Evolutionary conservation across 1,140 invertebrate genomes (phyloP).

Genomic region (Prorops nasuta): DNA sequence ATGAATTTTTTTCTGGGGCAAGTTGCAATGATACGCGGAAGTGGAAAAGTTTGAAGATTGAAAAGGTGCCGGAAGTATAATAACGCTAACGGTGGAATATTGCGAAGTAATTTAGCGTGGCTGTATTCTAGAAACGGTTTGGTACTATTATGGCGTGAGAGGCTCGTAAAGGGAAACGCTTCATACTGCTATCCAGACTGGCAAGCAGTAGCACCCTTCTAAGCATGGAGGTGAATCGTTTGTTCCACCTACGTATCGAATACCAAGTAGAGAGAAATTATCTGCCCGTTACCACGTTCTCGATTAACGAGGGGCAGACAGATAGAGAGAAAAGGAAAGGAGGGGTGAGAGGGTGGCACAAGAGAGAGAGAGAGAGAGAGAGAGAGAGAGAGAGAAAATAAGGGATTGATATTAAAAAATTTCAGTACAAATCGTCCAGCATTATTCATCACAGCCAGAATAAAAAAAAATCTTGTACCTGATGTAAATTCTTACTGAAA

Average conservation of each 20-base stretch:
- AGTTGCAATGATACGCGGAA: no score
- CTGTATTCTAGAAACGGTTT: not conserved
- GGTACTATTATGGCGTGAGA: not conserved
- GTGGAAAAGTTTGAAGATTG: no score
- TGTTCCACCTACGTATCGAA: not conserved
- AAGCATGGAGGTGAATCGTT: not conserved
- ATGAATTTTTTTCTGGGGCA: no score
- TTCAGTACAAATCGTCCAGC: no score
- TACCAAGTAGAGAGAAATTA: conserved; percentile 7
- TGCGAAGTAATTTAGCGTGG: not conserved
- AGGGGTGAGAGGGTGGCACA: not conserved
- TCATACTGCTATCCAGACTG: no score
- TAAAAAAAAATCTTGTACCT: no score
- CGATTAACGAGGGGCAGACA: conserved; percentile 3
- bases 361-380: conserved; percentile 2
- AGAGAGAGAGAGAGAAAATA: conserved; percentile 9
- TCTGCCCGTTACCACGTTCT: conserved; percentile 5
- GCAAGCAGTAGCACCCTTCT: no score
- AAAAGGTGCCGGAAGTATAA: no score
- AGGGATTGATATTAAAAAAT: conserved; percentile 17
- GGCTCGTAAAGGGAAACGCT: not conserved
- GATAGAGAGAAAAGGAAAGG: no score
- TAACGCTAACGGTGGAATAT: no score
- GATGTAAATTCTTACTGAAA: no score
- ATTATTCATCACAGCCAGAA: no score